Base-by-base conservation (phyloP, 2,113 vertebrate genomes). In the Calcarius ornatus region DNA sequence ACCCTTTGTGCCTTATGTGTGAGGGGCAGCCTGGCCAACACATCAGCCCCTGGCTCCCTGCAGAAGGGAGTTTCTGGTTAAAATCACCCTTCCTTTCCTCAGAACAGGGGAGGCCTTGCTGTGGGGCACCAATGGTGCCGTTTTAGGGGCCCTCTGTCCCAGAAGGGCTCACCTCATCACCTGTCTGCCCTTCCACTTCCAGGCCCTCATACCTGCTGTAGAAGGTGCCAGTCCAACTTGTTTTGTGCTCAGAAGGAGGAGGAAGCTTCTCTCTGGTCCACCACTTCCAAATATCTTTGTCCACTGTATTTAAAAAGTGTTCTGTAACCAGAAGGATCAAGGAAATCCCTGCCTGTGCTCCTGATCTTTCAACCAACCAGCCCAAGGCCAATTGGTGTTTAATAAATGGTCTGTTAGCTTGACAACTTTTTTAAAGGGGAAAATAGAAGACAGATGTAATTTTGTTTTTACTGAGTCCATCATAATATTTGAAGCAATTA, bases 1-100 rank as follows among this genome's bases (percentile, higher is more conserved):
- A 24, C 28, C 69, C 85, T 24, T n/a, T 35, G 25, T 59, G 31
- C 27, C 43, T 43, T 19, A 30, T 0, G 0, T 2, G 4, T 20
- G 12, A 65, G 37, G 43, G 22, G 14, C 27, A 50, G 19, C 28
- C 43, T 30, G 47, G 19, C 45, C 0, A 0, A 37, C 7, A 30
- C 2, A 17, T 8, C 0, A 0, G 8, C 10, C 60, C 27, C 33
- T 27, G 22, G 21, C 5, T 50, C 22, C 27, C 37, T 35, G 16
- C 8, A 73, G 68, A 59, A 81, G 37, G 22, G 27, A 65, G 23
- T 9, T 12, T 15, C 11, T 3, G 19, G 14, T 11, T 14, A 19
- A 8, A 73, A 28, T 23, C 11, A 33, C 19, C 12, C 10, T 17
- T 65, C 22, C 42, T 51, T 50, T 51, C 43, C 37, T 65, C 37